A percentile compares a stretch with the other conserved stretches of the same genome.
These are phyloP conservation scores for Lophura nycthemera DNA, from an alignment of 2,113 vertebrate genomes.

Conservation along the genomic window DNA sequence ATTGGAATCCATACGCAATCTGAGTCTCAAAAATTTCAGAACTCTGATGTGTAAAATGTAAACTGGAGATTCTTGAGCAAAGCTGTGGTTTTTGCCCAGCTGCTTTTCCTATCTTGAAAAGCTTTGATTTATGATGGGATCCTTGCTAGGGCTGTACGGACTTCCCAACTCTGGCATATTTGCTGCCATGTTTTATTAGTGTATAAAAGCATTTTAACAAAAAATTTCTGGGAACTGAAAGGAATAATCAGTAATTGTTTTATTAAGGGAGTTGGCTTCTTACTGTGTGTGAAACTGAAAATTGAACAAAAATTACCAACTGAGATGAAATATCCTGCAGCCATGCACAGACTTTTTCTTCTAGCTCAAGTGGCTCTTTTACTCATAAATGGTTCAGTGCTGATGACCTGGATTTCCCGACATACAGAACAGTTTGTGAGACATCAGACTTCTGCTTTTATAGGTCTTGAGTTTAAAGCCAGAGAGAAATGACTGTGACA, in stretches of 20 bases:
- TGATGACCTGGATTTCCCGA: background rate
- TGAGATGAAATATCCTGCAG: background rate
- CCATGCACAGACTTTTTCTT: background rate
- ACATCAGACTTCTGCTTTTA: background rate
- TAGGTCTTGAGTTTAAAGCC: background rate
- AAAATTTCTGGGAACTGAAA: background rate
- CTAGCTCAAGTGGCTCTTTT: background rate
- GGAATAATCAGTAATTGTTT: background rate
- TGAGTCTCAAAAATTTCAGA: background rate
- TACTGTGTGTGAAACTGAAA: background rate
- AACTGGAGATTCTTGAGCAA: background rate
- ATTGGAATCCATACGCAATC: background rate
- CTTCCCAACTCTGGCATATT: background rate
- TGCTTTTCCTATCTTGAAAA: background rate
- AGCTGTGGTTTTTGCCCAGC: background rate
- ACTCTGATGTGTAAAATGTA: background rate
- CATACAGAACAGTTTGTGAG: background rate
- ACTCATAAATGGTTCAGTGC: background rate
- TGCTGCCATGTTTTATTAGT: background rate
- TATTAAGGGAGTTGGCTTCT: background rate
- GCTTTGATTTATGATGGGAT: background rate
- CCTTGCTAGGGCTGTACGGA: background rate
- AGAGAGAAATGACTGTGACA: background rate
- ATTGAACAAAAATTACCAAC: background rate
- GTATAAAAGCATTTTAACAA: background rate